phyloP scores from a whole-genome alignment of 2,888 invertebrate species.

The Ptychoptera contaminata region DNA sequence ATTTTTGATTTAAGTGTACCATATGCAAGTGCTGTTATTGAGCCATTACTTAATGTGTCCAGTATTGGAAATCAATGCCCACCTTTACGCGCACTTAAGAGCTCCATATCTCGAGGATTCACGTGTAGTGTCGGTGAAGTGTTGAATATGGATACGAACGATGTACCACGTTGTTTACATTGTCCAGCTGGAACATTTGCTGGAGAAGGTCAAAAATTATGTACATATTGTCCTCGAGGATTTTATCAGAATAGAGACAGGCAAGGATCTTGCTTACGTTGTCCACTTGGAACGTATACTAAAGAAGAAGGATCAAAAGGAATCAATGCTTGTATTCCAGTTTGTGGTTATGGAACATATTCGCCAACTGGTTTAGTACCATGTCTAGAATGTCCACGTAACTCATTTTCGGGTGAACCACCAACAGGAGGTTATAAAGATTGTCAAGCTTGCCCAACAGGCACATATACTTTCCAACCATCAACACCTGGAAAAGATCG shows the following conservation, averaged over 20 bases:
- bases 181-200: constrained; percentile 95
- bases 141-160: constrained; percentile 80
- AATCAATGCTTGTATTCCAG: constrained; percentile 74
- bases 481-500: constrained; percentile 69
- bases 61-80: constrained; percentile 88
- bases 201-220: constrained; percentile 75
- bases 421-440: constrained; percentile 84
- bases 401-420: constrained; percentile 77
- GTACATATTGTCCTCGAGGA: constrained; percentile 81
- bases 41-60: constrained; percentile 74
- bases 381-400: constrained; percentile 84
- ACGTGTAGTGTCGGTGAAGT: constrained; percentile 90
- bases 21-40: constrained; percentile 77
- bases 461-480: constrained; percentile 80
- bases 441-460: constrained; percentile 82
- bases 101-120: constrained; percentile 74
- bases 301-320: constrained; percentile 79
- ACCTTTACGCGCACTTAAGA: constrained; percentile 70
- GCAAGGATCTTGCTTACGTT: constrained; percentile 77
- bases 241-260: constrained; percentile 86
- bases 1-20: constrained; percentile 91
- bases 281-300: constrained; percentile 87
- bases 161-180: constrained; percentile 84
- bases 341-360: constrained; percentile 92
- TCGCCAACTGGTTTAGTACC: constrained; percentile 88